Conservation (phyloP, 2,888 invertebrate genomes). For the Andrena bucephala region DNA sequence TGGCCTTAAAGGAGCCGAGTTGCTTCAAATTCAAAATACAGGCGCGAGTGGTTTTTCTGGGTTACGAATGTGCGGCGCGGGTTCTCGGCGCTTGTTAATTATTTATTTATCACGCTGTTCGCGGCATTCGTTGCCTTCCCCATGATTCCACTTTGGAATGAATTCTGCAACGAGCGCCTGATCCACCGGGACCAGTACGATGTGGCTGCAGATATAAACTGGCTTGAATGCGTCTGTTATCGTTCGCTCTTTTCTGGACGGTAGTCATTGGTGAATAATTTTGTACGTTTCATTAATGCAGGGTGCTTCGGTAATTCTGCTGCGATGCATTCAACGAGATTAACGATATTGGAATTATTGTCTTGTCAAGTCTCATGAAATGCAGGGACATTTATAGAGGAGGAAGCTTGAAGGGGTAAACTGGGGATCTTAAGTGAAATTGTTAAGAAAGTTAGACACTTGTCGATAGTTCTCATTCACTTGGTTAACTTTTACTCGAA, state of each 20-base stretch:
- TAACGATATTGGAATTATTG: background rate
- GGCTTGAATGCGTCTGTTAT: too few relatives aligned
- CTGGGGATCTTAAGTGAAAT: background rate
- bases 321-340: too few relatives aligned
- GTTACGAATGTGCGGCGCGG: background rate
- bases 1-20: slow-evolving; percentile 4
- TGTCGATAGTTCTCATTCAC: background rate
- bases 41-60: background rate
- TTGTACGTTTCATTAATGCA: too few relatives aligned
- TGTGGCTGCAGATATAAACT: too few relatives aligned
- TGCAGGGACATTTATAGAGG: background rate
- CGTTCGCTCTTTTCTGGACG: too few relatives aligned
- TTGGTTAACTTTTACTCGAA: background rate
- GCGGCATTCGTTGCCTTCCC: too few relatives aligned
- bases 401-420: background rate
- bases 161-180: too few relatives aligned
- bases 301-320: too few relatives aligned
- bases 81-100: background rate
- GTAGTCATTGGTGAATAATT: too few relatives aligned
- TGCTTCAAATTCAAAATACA: slow-evolving; percentile 26
- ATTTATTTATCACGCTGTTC: background rate
- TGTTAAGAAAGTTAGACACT: background rate
- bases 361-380: background rate
- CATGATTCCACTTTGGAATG: too few relatives aligned
- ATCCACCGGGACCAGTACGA: too few relatives aligned